Evolutionary conservation across 2,888 invertebrate species (phyloP).

Genomic region (Lasioglossum lativentre): DNA sequence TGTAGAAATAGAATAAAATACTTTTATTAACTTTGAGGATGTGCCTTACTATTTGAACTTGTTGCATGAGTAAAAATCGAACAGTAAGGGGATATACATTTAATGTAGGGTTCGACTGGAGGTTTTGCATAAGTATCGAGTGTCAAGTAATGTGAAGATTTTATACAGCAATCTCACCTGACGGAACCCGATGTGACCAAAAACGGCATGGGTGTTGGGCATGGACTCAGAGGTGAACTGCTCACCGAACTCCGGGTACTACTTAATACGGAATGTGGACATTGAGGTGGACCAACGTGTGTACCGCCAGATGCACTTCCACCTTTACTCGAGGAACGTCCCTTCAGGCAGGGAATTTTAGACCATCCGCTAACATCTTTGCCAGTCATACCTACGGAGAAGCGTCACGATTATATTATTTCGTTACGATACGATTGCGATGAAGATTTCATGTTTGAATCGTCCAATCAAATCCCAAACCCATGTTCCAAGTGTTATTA

Average conservation of each 20-base stretch:
- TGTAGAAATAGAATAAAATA: background rate
- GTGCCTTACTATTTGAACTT: background rate
- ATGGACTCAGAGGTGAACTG: conserved; percentile 89
- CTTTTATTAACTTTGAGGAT: background rate
- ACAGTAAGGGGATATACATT: background rate
- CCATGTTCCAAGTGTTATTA: no score
- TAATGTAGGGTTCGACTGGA: background rate
- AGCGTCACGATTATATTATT: background rate
- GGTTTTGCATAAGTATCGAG: background rate
- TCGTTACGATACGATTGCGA: no score
- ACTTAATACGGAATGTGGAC: conserved; percentile 90
- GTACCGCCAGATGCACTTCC: conserved; percentile 80
- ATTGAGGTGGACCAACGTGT: conserved; percentile 88
- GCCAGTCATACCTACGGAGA: conserved; percentile 72
- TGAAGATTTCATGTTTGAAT: background rate
- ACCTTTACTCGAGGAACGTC: conserved; percentile 78
- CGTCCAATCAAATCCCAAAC: background rate
- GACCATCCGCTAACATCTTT: conserved; percentile 80
- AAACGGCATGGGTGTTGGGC: conserved; percentile 91
- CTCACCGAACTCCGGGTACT: conserved; percentile 89
- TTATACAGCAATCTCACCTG: conserved; percentile 85
- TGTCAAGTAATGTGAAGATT: background rate
- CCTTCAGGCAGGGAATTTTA: conserved; percentile 78
- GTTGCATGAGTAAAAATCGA: background rate
- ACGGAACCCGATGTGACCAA: conserved; percentile 90